Percentiles rank a stretch among this genome's conserved stretches.
These are phyloP conservation scores for Paramormyrops kingsleyae DNA, from an alignment of 2,113 vertebrate genomes.

Conservation along the genomic window DNA sequence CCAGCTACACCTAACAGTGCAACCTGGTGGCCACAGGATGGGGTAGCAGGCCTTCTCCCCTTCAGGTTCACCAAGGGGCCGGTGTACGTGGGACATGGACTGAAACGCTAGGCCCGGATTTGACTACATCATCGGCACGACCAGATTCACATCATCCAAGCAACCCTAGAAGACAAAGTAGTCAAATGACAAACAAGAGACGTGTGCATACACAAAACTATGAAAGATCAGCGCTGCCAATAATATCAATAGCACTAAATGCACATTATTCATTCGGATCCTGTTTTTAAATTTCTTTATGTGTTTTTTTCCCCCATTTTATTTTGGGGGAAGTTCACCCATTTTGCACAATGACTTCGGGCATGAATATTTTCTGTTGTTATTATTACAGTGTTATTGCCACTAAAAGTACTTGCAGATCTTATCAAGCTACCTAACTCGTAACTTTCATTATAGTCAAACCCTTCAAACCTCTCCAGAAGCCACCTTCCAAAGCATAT, in stretches of 20 bases:
- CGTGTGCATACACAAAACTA: neutral
- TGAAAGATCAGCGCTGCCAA: neutral
- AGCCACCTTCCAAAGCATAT: neutral
- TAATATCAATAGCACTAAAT: neutral
- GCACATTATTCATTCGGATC: neutral
- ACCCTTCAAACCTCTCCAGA: neutral
- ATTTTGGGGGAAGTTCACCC: slow-evolving; percentile 30
- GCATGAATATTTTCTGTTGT: slow-evolving; percentile 52
- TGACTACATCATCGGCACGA: neutral
- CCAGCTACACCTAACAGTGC: slow-evolving; percentile 90
- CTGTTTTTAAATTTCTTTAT: neutral
- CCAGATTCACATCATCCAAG: neutral
- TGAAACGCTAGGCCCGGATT: neutral
- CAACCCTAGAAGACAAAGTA: neutral
- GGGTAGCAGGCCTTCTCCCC: slow-evolving; percentile 69
- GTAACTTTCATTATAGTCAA: slow-evolving; percentile 35
- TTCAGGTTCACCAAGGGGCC: slow-evolving; percentile 95
- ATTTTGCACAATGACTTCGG: slow-evolving; percentile 47
- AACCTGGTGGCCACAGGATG: slow-evolving; percentile 89
- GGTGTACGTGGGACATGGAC: slow-evolving; percentile 48
- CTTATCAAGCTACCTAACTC: slow-evolving; percentile 47
- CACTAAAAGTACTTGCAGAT: slow-evolving; percentile 46
- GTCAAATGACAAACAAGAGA: neutral
- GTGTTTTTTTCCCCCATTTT: slow-evolving; percentile 29
- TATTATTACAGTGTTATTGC: slow-evolving; percentile 43